Base-by-base conservation (phyloP, 2,888 invertebrate genomes). In the Galerucella pusilla region DNA sequence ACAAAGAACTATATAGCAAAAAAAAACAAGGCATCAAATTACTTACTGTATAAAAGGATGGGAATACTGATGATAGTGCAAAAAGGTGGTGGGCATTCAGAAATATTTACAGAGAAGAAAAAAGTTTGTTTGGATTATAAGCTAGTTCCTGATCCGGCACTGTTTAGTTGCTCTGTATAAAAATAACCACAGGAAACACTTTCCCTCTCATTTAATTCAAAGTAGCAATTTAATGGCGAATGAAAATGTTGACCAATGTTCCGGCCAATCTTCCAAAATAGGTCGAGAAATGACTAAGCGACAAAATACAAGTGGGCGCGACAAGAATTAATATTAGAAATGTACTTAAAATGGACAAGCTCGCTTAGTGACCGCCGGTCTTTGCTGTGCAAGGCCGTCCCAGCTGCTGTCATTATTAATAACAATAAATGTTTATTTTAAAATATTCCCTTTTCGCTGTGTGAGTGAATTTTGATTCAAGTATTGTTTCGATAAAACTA, bases 281-380 rank as follows among this genome's bases (percentile, higher is more conserved):
- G 57, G 20, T 57, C 57, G 16, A 57, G 20, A 57, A 57, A 57
- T 57, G 57, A 57, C 6, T 57, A 57, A 57, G 57, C 57, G 57
- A 20, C 57, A 57, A 57, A 57, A 57, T 57, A 16, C 20, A 57
- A 10, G 57, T 57, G 57, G 57, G 57, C 57, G 57, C 20, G 57
- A 57, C 57, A 16, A 57, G 57, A 57, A 57, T 57, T 57, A 9
- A 57, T 57, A 16, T 57, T 6, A 3, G 16, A 57, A 6, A 20
- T n/a, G 20, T 16, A 57, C 16, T 16, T 2, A 16, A 54, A 54
- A 57, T 57, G 57, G 20, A 16, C 57, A 20, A 20, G 10, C 7
- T 20, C 16, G 20, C n/a, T 57, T 9, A 57, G 9, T 54, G 14
- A 54, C 12, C 16, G 57, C 10, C n/a, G 14, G 52, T 52, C 7